Conservation (phyloP, 2,113 vertebrate species). For the Hippocampus abdominalis region DNA sequence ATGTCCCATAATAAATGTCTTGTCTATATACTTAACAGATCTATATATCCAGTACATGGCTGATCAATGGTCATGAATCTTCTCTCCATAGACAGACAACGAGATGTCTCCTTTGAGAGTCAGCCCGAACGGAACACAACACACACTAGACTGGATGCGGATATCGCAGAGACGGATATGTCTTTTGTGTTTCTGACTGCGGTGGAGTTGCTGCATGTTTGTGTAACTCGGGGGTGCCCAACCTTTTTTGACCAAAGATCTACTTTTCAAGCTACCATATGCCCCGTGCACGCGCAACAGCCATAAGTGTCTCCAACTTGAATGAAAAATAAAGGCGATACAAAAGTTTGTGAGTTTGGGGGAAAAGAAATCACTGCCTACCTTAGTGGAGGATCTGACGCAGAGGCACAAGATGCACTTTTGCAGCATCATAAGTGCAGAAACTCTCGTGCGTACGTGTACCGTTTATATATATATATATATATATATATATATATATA, state of each 20-base stretch:
- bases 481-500: too few species aligned
- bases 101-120: constrained; percentile 53
- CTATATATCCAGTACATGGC: constrained; percentile 69
- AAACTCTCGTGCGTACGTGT: too few species aligned
- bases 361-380: too few species aligned
- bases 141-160: not conserved
- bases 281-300: too few species aligned
- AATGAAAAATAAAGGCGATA: too few species aligned
- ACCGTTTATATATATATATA: too few species aligned
- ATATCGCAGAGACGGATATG: not conserved
- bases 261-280: constrained; percentile 57
- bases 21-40: constrained; percentile 69
- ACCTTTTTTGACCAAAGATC: constrained; percentile 37
- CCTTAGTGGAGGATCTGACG: too few species aligned
- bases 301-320: too few species aligned
- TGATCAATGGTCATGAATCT: constrained; percentile 66
- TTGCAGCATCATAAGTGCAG: too few species aligned
- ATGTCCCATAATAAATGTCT: constrained; percentile 60
- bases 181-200: not conserved
- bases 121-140: constrained; percentile 5
- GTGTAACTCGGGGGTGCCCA: not conserved
- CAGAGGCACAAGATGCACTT: too few species aligned
- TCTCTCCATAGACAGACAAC: constrained; percentile 49
- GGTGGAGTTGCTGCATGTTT: not conserved
- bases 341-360: too few species aligned